These are phyloP conservation scores for Aphyosemion australe DNA, from an alignment of 2,113 vertebrate species.

Conservation along the genomic window DNA sequence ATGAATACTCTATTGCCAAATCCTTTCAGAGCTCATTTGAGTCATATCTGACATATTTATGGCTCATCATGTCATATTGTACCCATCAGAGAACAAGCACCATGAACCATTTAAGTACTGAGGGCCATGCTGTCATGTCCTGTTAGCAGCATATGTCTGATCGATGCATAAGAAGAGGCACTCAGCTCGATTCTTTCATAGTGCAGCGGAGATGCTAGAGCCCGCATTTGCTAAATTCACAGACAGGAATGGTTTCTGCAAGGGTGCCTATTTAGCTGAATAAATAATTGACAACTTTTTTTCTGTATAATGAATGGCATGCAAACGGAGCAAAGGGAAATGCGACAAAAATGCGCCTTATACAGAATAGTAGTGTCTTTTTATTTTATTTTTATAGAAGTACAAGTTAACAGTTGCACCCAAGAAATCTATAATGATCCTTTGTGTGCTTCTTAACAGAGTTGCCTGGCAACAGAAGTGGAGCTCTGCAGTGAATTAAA, in stretches of 20 bases:
- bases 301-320: slow-evolving; percentile 36
- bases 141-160: slow-evolving; percentile 73
- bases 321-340: slow-evolving; percentile 20
- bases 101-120: slow-evolving; percentile 78
- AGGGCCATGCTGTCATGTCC: slow-evolving; percentile 76
- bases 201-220: slow-evolving; percentile 25
- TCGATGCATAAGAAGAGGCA: slow-evolving; percentile 67
- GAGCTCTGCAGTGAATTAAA: slow-evolving; percentile 71
- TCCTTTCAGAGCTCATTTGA: slow-evolving; percentile 75
- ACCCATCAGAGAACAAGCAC: slow-evolving; percentile 72
- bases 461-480: slow-evolving; percentile 74
- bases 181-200: slow-evolving; percentile 60
- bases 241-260: slow-evolving; percentile 29
- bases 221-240: slow-evolving; percentile 26
- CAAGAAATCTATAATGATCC: slow-evolving; percentile 71
- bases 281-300: slow-evolving; percentile 32
- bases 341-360: slow-evolving; percentile 41
- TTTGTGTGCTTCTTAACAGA: slow-evolving; percentile 69
- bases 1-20: slow-evolving; percentile 62
- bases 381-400: slow-evolving; percentile 36
- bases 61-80: slow-evolving; percentile 75
- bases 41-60: slow-evolving; percentile 78
- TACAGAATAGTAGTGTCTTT: slow-evolving; percentile 40
- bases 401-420: slow-evolving; percentile 63
- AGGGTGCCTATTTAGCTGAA: slow-evolving; percentile 43